Evolutionary conservation across 92 coral and sea anemone genomes (phyloP), one percentile per base, ranked within the genome.

Genomic region (Parazoanthus darwini): DNA sequence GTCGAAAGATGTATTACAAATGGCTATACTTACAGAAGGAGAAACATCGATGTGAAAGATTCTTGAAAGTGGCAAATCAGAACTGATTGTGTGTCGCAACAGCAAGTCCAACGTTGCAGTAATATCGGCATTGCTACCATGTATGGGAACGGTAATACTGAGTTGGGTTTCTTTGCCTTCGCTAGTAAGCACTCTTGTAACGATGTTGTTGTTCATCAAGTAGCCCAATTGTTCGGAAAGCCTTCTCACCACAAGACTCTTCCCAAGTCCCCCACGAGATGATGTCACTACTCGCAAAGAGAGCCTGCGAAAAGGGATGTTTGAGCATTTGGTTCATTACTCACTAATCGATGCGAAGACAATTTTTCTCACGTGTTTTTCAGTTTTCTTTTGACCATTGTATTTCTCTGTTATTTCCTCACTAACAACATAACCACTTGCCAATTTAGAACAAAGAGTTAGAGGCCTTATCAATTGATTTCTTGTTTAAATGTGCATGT

Each of bases 211-310:
- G 89, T 91, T 92, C 59, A 85, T 80, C 36, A 96, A 91, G 29
- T 91, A 87, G 33, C 74, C 87, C 51, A 96, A 85, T 81, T 92
- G 82, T 77, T 92, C 92, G 20, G 89, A 81, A 48, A 96, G 84
- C 37, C 95, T 92, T 67, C 90, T 82, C n/a, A 91, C 93, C 72
- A 90, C 88, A 20, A 96, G 90, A 8, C 94, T 89, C 79, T 96
- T 96, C 1, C 98, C 98, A 59, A 92, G 87, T 42, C 98, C 98
- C 20, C 95, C 95, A 77, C 98, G 92, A 15, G 78, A 85, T 1
- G 98, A 96, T 18, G 96, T 88, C 13, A 96, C 91, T 5, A 96
- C 96, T 58, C 96, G 93, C 20, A 94, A 91, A n/a, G 91, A 86
- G 33, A 94, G 91, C 78, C 98, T 94, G 75, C 11, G 54, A 3